Evolutionary conservation across 2,797 vertebrate genomes (phyloP).

Genomic region (Simalia tracyae): DNA sequence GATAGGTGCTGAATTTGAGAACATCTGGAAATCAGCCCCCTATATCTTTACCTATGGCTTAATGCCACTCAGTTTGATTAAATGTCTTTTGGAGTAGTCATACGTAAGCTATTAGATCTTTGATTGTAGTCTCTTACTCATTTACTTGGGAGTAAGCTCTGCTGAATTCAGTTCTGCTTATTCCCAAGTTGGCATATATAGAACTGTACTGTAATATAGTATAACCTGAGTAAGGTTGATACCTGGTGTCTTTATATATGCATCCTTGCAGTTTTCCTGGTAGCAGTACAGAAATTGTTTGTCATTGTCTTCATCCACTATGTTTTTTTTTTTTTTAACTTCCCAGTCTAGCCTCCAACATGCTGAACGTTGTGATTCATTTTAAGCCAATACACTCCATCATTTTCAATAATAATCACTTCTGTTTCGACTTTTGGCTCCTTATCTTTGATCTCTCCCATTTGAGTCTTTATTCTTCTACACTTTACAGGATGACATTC

Average conservation of each 20-base stretch:
- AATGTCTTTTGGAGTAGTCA: neutral
- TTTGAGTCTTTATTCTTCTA: constrained; percentile 59
- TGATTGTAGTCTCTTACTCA: neutral
- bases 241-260: constrained; percentile 15
- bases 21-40: neutral
- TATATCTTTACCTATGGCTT: neutral
- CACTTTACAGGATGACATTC: constrained; percentile 64
- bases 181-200: too few relatives aligned
- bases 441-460: constrained; percentile 58
- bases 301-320: neutral
- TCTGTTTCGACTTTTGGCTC: constrained; percentile 63
- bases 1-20: neutral
- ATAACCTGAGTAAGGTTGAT: constrained; percentile 17
- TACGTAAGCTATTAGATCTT: neutral
- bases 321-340: neutral
- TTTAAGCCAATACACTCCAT: constrained; percentile 64
- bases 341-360: neutral
- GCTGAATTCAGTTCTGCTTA: neutral
- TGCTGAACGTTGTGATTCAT: constrained; percentile 16
- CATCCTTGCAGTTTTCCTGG: neutral
- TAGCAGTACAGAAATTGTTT: neutral
- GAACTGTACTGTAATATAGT: neutral
- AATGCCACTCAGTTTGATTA: neutral
- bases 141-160: neutral
- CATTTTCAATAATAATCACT: constrained; percentile 50